Conservation (phyloP, 2,888 invertebrate genomes). For the Sarcophaga subvicina region DNA sequence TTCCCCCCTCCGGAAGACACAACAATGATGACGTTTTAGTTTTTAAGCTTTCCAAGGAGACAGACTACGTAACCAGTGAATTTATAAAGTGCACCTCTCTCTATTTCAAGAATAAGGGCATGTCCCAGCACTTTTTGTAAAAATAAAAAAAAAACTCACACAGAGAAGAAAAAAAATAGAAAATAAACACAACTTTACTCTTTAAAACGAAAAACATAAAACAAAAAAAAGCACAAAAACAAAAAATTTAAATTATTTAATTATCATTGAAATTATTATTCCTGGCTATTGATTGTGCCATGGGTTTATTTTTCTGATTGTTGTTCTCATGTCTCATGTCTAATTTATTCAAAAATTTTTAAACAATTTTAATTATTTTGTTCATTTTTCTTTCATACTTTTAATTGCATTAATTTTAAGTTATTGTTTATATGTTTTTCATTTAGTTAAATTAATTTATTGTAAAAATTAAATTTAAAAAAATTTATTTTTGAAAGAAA, state of each 20-base stretch:
- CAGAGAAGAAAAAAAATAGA: constrained; percentile 18
- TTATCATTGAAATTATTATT: neutral
- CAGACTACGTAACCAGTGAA: constrained; percentile 77
- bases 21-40: constrained; percentile 56
- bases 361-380: constrained; percentile 7
- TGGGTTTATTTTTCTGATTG: neutral
- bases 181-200: constrained; percentile 45
- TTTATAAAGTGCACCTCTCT: constrained; percentile 72
- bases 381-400: constrained; percentile 2
- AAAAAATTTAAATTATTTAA: constrained; percentile 44
- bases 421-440: constrained; percentile 32
- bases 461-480: constrained; percentile 26
- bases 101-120: constrained; percentile 59
- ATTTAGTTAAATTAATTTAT: constrained; percentile 51
- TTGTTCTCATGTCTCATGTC: constrained; percentile 12
- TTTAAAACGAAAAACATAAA: constrained; percentile 49
- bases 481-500: neutral
- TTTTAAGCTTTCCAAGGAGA: constrained; percentile 68
- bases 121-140: constrained; percentile 69
- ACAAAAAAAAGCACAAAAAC: constrained; percentile 41
- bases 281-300: no score
- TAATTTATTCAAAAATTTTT: constrained; percentile 10
- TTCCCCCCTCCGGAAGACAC: constrained; percentile 60
- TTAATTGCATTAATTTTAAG: constrained; percentile 13
- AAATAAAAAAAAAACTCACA: constrained; percentile 45